phyloP scores from a whole-genome alignment of 2,797 vertebrate species.

The Mormyrops attenuatus region DNA sequence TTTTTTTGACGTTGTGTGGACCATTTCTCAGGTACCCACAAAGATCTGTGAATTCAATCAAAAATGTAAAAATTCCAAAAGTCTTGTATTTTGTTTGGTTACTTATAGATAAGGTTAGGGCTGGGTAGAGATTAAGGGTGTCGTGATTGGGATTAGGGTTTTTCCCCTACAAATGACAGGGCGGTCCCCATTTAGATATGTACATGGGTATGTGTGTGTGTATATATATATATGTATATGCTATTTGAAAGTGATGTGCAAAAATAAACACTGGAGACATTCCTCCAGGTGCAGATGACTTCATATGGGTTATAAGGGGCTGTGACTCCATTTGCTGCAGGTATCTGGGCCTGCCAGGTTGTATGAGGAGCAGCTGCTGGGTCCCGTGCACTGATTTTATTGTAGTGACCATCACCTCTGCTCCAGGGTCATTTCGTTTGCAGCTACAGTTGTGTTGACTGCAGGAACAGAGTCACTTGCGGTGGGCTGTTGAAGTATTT shows the following conservation, averaged over 20 bases:
- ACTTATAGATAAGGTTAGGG: no score
- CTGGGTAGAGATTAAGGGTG: no score
- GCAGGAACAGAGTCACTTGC: neutral
- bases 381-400: neutral
- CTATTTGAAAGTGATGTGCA: neutral
- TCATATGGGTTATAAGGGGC: neutral
- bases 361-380: neutral
- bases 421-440: slow-evolving; percentile 36
- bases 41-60: no score
- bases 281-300: slow-evolving; percentile 9
- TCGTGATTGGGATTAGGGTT: no score
- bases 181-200: no score
- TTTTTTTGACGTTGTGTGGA: no score
- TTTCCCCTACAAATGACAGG: no score
- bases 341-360: neutral
- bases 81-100: no score
- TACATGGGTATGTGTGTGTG: no score
- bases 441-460: neutral
- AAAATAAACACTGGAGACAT: neutral
- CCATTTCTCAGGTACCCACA: no score
- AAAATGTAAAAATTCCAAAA: no score
- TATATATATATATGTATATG: neutral
- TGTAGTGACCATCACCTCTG: neutral
- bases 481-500: neutral
- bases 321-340: neutral